Conservation (phyloP, 2,113 vertebrate genomes). For the Cavia aperea region DNA sequence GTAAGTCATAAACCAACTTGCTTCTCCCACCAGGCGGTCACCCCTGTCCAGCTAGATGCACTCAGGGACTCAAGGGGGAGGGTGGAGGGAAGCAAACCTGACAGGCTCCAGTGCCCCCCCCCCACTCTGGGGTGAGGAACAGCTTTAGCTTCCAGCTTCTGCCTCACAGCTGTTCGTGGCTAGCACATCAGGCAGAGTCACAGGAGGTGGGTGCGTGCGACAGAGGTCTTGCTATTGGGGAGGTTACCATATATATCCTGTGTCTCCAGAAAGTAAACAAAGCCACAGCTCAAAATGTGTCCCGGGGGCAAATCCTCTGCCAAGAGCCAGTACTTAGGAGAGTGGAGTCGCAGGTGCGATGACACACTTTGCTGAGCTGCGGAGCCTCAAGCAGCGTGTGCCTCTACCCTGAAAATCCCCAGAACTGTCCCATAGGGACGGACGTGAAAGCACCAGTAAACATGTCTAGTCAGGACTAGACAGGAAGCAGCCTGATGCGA, state of each 20-base stretch:
- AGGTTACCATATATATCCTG: neutral
- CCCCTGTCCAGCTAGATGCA: neutral
- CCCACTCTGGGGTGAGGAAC: neutral
- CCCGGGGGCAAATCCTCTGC: neutral
- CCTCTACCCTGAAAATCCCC: neutral
- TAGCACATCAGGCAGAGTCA: neutral
- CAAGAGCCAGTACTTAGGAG: neutral
- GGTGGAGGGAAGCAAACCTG: neutral
- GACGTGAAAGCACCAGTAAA: neutral
- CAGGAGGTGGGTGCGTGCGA: neutral
- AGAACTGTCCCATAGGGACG: neutral
- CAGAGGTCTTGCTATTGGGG: neutral
- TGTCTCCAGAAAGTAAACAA: neutral
- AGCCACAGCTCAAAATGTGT: neutral
- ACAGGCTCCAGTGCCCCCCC: neutral
- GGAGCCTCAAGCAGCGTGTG: no score
- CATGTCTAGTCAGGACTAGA: neutral
- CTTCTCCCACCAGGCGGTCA: neutral
- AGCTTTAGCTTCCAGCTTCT: neutral
- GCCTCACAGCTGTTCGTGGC: neutral
- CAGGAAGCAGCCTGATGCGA: neutral
- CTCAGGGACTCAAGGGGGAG: neutral
- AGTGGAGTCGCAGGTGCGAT: neutral
- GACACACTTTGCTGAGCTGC: no score
- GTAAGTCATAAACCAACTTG: constrained; percentile 79